phyloP scores from a whole-genome alignment of 1,140 invertebrate species.

The Pectinophora gossypiella region DNA sequence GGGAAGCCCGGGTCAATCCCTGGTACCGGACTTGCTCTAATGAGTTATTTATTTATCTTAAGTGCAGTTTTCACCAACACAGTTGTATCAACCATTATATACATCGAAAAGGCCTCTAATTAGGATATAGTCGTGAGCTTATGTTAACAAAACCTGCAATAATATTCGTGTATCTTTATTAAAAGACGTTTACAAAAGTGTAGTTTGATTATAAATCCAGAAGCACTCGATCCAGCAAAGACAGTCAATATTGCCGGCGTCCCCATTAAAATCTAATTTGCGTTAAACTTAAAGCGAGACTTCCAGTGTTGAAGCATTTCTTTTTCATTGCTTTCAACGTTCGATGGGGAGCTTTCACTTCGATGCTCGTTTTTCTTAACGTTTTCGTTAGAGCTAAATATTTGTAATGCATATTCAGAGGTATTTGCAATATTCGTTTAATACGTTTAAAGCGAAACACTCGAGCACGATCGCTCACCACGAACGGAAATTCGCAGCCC shows the following conservation, averaged over 20 bases:
- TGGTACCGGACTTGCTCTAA: too few species aligned
- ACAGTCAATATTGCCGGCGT: slow-evolving; percentile 21
- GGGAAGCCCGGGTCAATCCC: too few species aligned
- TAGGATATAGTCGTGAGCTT: too few species aligned
- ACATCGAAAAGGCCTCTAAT: too few species aligned
- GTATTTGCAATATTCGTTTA: slow-evolving; percentile 14
- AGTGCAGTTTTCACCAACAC: too few species aligned
- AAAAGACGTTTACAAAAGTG: too few species aligned
- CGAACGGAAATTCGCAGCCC: slow-evolving; percentile 64
- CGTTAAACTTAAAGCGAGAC: slow-evolving; percentile 23
- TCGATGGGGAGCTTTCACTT: background rate
- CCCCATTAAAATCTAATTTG: slow-evolving; percentile 31
- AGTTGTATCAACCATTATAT: too few species aligned
- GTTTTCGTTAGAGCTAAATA: too few species aligned
- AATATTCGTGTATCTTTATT: too few species aligned
- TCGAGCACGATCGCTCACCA: slow-evolving; percentile 40
- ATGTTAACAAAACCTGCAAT: too few species aligned
- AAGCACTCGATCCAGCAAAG: slow-evolving; percentile 7
- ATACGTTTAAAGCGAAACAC: slow-evolving; percentile 28
- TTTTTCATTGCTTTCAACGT: slow-evolving; percentile 17
- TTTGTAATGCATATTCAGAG: background rate
- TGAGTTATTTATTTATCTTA: too few species aligned
- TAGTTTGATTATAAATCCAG: slow-evolving; percentile 18
- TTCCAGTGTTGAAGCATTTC: slow-evolving; percentile 19
- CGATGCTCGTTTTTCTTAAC: background rate